A percentile compares a stretch with the other conserved stretches of the same genome.
These are phyloP conservation scores for Chaetodon auriga DNA, from an alignment of 2,113 vertebrate species.

Conservation along the genomic window DNA sequence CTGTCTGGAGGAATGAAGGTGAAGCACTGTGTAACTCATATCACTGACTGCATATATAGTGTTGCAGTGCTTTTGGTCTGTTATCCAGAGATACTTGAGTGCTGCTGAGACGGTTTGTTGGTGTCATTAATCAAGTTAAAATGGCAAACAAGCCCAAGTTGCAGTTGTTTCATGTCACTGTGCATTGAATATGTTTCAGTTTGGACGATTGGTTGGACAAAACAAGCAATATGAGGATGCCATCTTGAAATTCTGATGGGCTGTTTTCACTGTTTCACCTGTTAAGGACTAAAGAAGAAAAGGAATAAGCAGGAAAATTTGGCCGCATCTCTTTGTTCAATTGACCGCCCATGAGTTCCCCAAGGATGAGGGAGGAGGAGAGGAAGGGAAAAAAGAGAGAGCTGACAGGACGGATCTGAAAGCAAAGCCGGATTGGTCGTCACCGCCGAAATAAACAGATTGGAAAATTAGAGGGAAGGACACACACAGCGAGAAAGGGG, in stretches of 20 bases:
- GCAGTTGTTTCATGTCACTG: background rate
- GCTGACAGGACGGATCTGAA: slow-evolving; percentile 50
- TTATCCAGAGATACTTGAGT: background rate
- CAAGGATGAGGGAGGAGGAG: slow-evolving; percentile 14
- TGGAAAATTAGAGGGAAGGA: slow-evolving; percentile 59
- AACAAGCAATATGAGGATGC: background rate
- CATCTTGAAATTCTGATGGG: background rate
- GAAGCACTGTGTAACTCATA: background rate
- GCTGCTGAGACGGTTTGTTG: background rate
- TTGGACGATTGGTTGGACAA: background rate
- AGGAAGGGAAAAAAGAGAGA: slow-evolving; percentile 23
- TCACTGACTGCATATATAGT: background rate
- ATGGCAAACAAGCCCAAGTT: background rate
- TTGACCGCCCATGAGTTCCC: slow-evolving; percentile 14
- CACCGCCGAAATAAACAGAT: slow-evolving; percentile 61
- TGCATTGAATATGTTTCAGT: background rate
- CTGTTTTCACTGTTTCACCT: background rate
- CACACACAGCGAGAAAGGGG: slow-evolving; percentile 29
- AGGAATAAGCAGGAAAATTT: background rate
- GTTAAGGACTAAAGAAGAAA: background rate
- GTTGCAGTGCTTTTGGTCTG: background rate
- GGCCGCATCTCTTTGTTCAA: slow-evolving; percentile 11
- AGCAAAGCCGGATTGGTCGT: slow-evolving; percentile 41
- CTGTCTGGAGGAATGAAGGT: background rate
- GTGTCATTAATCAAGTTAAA: background rate